These are phyloP conservation scores for Ranitomeya imitator DNA, from an alignment of 2,113 vertebrate genomes.

Conservation along the genomic window DNA sequence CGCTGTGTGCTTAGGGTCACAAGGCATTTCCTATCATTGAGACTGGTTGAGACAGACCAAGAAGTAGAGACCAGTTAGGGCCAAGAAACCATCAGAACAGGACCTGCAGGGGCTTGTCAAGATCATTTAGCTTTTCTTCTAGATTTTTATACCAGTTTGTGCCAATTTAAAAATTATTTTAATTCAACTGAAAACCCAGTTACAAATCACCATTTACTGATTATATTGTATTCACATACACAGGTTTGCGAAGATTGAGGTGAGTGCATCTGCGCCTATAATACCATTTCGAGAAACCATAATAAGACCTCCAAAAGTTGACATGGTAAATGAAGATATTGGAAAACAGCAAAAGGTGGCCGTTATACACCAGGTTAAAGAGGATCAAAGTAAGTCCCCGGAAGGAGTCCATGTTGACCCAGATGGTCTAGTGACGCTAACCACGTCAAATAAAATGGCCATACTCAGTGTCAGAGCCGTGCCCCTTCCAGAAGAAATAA, in stretches of 20 bases:
- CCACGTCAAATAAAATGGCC: conserved; percentile 87
- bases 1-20: no score
- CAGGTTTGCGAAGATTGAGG: conserved; percentile 93
- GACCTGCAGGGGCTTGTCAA: no score
- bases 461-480: conserved; percentile 82
- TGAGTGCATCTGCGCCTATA: conserved; percentile 91
- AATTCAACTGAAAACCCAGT: no score
- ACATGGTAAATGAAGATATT: conserved; percentile 99
- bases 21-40: no score
- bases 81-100: no score
- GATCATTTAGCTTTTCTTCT: no score
- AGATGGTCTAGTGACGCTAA: conserved; percentile 84
- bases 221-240: conserved; percentile 50
- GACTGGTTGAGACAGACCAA: no score
- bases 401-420: conserved; percentile 84
- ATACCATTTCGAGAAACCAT: conserved; percentile 95
- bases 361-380: conserved; percentile 88
- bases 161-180: no score
- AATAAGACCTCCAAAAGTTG: conserved; percentile 90
- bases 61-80: no score
- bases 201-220: background rate
- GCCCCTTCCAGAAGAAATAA: conserved; percentile 86
- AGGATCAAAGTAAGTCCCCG: conserved; percentile 81
- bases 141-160: no score
- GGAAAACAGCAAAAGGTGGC: conserved; percentile 93